Conservation (phyloP, 2,888 invertebrate genomes). For the Esperia sulphurella region DNA sequence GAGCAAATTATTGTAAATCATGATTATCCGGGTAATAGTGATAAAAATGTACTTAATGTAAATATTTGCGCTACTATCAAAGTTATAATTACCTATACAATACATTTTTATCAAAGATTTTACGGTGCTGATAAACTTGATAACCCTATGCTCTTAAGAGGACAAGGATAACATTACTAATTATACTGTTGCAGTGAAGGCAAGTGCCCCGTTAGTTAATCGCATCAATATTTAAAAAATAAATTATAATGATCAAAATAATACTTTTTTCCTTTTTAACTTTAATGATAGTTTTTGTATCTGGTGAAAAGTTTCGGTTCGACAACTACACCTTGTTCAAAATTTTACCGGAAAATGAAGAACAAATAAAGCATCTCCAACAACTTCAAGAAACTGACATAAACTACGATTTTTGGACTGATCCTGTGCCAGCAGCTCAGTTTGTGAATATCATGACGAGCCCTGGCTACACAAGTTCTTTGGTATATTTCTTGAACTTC, state of each 20-base stretch:
- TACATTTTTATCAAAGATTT: not conserved
- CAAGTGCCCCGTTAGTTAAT: too few relatives aligned
- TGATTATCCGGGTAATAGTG: not conserved
- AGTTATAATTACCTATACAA: not conserved
- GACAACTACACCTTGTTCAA: conserved; percentile 75
- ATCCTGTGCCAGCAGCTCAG: conserved; percentile 39
- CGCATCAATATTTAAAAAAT: too few relatives aligned
- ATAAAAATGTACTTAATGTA: not conserved
- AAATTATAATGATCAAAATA: not conserved
- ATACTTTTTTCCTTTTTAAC: not conserved
- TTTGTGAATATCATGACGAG: conserved; percentile 63
- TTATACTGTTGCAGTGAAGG: not conserved
- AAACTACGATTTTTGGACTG: conserved; percentile 68
- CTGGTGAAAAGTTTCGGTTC: conserved; percentile 42
- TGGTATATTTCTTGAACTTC: conserved; percentile 45
- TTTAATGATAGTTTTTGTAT: conserved; percentile 4
- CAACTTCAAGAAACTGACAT: conserved; percentile 54
- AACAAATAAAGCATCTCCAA: conserved; percentile 69
- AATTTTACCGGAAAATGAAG: conserved; percentile 63
- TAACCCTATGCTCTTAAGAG: not conserved
- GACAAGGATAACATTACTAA: not conserved
- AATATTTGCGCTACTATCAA: not conserved
- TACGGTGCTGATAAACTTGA: not conserved
- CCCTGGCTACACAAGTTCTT: conserved; percentile 45
- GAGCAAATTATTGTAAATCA: conserved; percentile 2